Evolutionary conservation across 2,888 invertebrate species (phyloP).

Genomic region (Phyto melanocephala): DNA sequence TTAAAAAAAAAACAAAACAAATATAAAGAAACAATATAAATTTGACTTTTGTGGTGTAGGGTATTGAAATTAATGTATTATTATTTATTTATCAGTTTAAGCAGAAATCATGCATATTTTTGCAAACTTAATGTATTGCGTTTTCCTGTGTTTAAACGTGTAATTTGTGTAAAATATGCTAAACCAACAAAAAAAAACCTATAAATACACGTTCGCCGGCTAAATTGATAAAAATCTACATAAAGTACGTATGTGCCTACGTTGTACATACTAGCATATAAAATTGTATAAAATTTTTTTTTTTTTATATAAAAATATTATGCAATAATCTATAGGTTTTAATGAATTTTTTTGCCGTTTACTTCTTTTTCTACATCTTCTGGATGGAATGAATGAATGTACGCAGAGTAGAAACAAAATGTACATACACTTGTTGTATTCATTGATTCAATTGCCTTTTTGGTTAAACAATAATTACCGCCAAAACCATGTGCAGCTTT

Average conservation of each 20-base stretch:
- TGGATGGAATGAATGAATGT: neutral
- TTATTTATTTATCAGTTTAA: neutral
- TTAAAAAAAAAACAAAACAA: too few species aligned
- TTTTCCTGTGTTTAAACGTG: constrained; percentile 4
- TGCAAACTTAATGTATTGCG: constrained; percentile 5
- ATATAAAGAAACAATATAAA: too few species aligned
- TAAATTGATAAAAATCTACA: constrained; percentile 47
- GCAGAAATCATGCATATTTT: neutral
- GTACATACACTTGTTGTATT: constrained; percentile 39
- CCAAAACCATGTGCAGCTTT: constrained; percentile 37
- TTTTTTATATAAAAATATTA: constrained; percentile 7
- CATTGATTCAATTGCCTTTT: constrained; percentile 54
- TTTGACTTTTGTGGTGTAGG: neutral
- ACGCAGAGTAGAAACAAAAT: neutral
- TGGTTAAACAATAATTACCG: constrained; percentile 49
- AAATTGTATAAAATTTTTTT: constrained; percentile 13
- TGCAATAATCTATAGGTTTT: constrained; percentile 41
- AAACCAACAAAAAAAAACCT: constrained; percentile 25
- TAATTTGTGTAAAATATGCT: constrained; percentile 23
- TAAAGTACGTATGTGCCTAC: too few species aligned
- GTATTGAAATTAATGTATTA: neutral
- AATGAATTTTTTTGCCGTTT: constrained; percentile 1
- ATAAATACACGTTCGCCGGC: constrained; percentile 5
- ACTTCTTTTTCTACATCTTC: constrained; percentile 8
- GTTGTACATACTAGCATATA: neutral